Conservation (phyloP, 1,140 invertebrate genomes). For the Sycobia sp. region DNA sequence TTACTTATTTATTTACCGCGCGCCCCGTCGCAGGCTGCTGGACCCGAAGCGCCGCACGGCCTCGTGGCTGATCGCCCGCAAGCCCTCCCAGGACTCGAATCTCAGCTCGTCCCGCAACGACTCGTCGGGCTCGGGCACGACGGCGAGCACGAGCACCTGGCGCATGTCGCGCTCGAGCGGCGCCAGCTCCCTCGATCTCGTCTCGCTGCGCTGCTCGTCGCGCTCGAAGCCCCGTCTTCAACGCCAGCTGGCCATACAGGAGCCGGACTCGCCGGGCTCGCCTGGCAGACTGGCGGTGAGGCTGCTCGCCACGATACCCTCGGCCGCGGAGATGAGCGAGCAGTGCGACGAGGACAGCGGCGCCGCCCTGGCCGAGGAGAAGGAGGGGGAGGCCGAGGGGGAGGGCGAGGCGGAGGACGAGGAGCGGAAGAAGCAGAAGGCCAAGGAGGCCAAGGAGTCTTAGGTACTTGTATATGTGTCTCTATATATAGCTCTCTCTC, state of each 20-base stretch:
- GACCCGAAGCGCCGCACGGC: conserved; percentile 62
- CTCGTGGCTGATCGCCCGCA: conserved; percentile 85
- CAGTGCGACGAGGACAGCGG: conserved; percentile 69
- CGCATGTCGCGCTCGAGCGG: conserved; percentile 79
- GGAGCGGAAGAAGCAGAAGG: neutral
- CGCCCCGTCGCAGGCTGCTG: conserved; percentile 12
- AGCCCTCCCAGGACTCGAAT: conserved; percentile 89
- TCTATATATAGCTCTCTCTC: neutral
- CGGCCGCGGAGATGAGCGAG: conserved; percentile 79
- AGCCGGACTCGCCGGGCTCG: conserved; percentile 70
- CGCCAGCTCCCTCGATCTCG: conserved; percentile 53
- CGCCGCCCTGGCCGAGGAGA: neutral
- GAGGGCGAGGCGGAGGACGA: neutral
- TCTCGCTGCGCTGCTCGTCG: conserved; percentile 43
- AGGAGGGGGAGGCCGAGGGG: neutral
- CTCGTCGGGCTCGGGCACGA: conserved; percentile 83
- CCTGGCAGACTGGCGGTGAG: conserved; percentile 69
- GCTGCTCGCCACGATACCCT: conserved; percentile 79
- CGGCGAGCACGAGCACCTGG: conserved; percentile 85
- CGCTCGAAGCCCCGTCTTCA: conserved; percentile 72
- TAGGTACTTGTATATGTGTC: conserved; percentile 17
- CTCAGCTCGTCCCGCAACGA: conserved; percentile 85
- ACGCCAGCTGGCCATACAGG: conserved; percentile 75
- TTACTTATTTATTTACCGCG: too few species aligned
- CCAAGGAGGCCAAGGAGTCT: neutral